phyloP scores from a whole-genome alignment of 2,888 invertebrate genomes.

The Lordiphosa fenestrarum region DNA sequence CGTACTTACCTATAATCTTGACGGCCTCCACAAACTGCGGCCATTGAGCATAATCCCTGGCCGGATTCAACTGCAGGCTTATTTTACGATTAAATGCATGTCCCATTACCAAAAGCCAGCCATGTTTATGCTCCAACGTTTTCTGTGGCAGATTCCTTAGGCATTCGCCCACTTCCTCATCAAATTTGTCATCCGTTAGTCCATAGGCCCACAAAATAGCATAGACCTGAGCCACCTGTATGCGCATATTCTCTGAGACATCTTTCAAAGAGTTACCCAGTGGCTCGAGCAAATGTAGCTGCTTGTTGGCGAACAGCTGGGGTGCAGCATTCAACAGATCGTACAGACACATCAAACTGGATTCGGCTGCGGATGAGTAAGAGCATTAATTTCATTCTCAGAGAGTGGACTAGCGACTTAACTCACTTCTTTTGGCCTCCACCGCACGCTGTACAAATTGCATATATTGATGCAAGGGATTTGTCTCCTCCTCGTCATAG shows the following conservation, averaged over 20 bases:
- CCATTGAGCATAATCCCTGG: conserved; percentile 81
- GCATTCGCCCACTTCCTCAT: conserved; percentile 81
- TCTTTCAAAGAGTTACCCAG: conserved; percentile 82
- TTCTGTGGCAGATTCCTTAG: conserved; percentile 71
- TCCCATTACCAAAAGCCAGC: conserved; percentile 87
- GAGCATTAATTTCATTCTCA: too few species aligned
- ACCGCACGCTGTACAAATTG: conserved; percentile 85
- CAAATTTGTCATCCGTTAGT: conserved; percentile 81
- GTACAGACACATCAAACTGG: conserved; percentile 86
- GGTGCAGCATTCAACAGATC: conserved; percentile 93
- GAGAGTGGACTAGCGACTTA: too few species aligned
- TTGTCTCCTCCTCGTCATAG: conserved; percentile 82
- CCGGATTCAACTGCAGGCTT: conserved; percentile 75
- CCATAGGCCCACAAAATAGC: conserved; percentile 86
- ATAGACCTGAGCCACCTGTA: conserved; percentile 87
- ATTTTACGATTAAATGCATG: conserved; percentile 87
- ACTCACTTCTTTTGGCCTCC: conserved; percentile 85
- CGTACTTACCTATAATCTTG: conserved; percentile 82
- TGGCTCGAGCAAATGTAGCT: conserved; percentile 81
- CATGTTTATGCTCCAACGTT: conserved; percentile 86
- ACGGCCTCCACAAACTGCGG: conserved; percentile 83
- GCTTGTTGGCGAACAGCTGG: conserved; percentile 84
- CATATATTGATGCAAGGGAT: conserved; percentile 85
- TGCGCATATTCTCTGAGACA: conserved; percentile 88
- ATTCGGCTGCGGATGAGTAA: conserved; percentile 61